Evolutionary conservation across 1,140 invertebrate genomes (phyloP), one percentile per base, ranked within the genome.

Genomic region (Achroia grisella): DNA sequence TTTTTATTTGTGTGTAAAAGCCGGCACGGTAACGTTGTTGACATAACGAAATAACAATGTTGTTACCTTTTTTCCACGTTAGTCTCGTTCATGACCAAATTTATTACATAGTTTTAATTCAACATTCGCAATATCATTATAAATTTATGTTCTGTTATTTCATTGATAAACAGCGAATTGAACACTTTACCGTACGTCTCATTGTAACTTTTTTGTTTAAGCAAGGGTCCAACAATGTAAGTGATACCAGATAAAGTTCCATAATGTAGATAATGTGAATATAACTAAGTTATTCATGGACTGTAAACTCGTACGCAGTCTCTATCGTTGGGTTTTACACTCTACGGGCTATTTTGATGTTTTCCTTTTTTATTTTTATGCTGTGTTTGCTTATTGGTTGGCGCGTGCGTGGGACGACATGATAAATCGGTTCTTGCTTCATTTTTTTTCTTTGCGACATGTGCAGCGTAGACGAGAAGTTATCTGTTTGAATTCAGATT

Each of bases 221-320:
- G 48, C 48, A 52, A 59, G 72, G 71, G 72, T 74, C 72, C 62
- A 77, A 67, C 58, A 51, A 55, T 57, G 46, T 54, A 58, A 51
- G 59, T 62, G 52, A 64, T 52, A 49, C 70, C 77, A 82, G 76
- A 82, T 75, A 66, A 78, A 82, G 81, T 72, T 78, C 71, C 75
- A 67, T 70, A 67, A 62, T 85, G 78, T 84, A 82, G 76, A 82
- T 82, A 85, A 78, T 85, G 78, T 85, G 78, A 82, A 85, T 82
- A 82, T 80, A 75, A 77, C 69, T 79, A 79, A 82, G 81, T 81
- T 79, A 84, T 80, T 75, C 68, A 62, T 67, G 64, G 68, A 68
- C 61, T 63, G 66, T 72, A 68, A 58, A 46, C 53, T 51, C 43
- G 63, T 71, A 62, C 53, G 61, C 57, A 56, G 68, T 64, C 66